A percentile compares a stretch with the other conserved stretches of the same genome.
Conservation (phyloP, 2,113 vertebrate genomes). For the Danio rerio region DNA sequence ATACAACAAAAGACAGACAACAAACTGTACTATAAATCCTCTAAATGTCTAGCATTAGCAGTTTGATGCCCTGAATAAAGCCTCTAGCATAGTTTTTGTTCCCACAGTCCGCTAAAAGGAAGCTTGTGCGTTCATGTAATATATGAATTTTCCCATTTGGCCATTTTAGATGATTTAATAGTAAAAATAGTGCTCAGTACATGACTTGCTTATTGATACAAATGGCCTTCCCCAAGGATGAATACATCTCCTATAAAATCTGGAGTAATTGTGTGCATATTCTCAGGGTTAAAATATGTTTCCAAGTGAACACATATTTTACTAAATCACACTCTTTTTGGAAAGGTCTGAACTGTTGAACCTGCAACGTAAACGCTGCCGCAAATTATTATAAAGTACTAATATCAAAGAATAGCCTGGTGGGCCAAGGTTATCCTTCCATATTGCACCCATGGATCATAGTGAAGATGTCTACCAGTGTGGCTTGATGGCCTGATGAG, state of each 20-base stretch:
- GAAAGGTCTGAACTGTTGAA: conserved; percentile 84
- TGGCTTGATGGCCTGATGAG: conserved; percentile 58
- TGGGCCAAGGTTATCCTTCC: conserved; percentile 59
- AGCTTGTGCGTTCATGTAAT: conserved; percentile 11
- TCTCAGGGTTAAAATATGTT: conserved; percentile 46
- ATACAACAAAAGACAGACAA: too few species aligned
- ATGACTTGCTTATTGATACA: conserved; percentile 43
- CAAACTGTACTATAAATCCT: too few species aligned
- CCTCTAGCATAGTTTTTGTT: not conserved
- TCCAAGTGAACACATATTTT: conserved; percentile 48
- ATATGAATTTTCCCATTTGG: conserved; percentile 36
- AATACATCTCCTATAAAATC: conserved; percentile 37
- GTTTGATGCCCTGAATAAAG: too few species aligned
- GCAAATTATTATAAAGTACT: conserved; percentile 59
- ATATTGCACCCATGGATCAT: conserved; percentile 63
- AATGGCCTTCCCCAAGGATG: conserved; percentile 44
- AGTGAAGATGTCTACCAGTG: conserved; percentile 53
- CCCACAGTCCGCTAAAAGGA: conserved; percentile 20
- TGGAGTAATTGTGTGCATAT: conserved; percentile 26
- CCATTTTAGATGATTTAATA: conserved; percentile 44
- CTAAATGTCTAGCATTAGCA: too few species aligned
- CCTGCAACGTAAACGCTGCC: conserved; percentile 46
- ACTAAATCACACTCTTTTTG: conserved; percentile 75
- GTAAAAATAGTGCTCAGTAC: conserved; percentile 40
- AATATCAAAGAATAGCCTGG: conserved; percentile 56